Evolutionary conservation across 2,888 invertebrate genomes (phyloP), one percentile per base, ranked within the genome.

Genomic region (Stegophylla sp.): DNA sequence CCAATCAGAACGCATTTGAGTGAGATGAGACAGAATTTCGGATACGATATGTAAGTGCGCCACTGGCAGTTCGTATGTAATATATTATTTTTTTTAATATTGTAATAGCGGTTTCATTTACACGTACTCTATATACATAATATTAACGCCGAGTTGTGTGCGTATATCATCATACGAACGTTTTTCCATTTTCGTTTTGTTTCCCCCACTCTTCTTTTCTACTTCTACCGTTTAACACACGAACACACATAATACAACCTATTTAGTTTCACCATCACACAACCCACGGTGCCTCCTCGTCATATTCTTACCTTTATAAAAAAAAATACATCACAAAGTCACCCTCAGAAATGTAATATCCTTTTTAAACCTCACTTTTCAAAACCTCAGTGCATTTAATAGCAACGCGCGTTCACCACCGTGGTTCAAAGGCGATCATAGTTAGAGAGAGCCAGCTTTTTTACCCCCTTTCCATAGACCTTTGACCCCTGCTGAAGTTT

Each of bases 391-490:
- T 23, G 17, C n/a, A 48, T 13, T 12, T 20, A 26, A 28, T 17
- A 13, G 28, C 12, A 43, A 48, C 12, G 28, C 28, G 26, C 28
- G 28, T 48, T 28, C 4, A 67, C 26, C 4, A 69, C 26, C 10
- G 12, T 17, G 51, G 34, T 51, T 69, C 51, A 48, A 51, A 51
- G 51, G 51, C 51, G 20, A 69, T 34, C 28, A 28, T 69, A 69
- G 69, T 69, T 69, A 69, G 69, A 20, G 28, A 4, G 20, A 34
- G 28, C 12, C n/a, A 51, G 28, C 28, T 20, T 51, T 28, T 28
- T 34, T 69, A 51, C 69, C n/a, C 5, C 28, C 51, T 48, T 17
- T 28, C 51, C 20, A 28, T 51, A 51, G n/a, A 48, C n/a, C n/a
- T 34, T 34, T 69, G 3, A 28, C 17, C 26, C n/a, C n/a, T n/a